Percentiles rank a stretch among this genome's conserved stretches.
Evolutionary conservation across 2,113 vertebrate genomes (phyloP).

Genomic region (Tupaia tana): DNA sequence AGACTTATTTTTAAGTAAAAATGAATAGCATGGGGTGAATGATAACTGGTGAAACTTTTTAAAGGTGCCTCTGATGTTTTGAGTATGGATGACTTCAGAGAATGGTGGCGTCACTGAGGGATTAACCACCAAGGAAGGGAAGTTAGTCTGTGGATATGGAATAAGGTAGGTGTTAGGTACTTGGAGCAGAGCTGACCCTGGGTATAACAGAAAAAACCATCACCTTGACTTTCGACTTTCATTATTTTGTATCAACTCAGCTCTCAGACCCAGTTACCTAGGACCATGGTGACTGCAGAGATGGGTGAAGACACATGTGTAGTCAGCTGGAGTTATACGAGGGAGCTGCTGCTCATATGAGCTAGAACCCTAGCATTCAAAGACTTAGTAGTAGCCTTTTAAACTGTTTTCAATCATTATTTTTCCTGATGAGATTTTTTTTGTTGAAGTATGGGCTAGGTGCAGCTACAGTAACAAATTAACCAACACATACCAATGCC

Average conservation of each 20-base stretch:
- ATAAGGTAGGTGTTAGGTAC: not conserved
- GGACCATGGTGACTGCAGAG: not conserved
- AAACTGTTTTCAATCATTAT: not conserved
- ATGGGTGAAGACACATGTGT: not conserved
- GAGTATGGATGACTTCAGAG: not conserved
- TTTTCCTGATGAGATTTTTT: not conserved
- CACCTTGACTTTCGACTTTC: not conserved
- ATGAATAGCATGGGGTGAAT: not conserved
- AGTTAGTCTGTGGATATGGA: not conserved
- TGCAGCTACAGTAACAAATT: not conserved
- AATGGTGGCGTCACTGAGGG: not conserved
- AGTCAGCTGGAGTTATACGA: not conserved
- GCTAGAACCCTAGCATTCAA: not conserved
- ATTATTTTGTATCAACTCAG: not conserved
- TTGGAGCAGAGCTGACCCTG: not conserved
- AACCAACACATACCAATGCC: not conserved
- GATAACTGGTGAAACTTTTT: not conserved
- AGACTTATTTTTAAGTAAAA: not conserved
- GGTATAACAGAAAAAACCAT: not conserved
- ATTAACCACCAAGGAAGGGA: not conserved
- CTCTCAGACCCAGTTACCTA: not conserved
- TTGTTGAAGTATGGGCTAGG: not conserved
- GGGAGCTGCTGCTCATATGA: not conserved
- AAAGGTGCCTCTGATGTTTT: not conserved
- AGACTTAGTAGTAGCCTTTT: not conserved